phyloP scores from a whole-genome alignment of 2,888 invertebrate species.

The Tridacna gigas region DNA sequence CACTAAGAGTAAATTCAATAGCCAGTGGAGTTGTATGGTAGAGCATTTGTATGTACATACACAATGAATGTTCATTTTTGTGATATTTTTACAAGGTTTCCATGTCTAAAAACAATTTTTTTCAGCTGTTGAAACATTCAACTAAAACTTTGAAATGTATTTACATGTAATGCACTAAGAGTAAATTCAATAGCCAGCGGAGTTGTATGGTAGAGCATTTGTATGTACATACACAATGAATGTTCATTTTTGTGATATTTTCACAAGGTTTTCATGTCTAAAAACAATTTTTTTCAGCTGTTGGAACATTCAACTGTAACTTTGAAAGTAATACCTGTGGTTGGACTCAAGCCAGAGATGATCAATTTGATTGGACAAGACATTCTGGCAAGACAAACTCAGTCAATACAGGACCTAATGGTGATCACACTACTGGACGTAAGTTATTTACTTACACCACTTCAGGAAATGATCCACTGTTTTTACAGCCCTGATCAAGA shows the following conservation, averaged over 20 bases:
- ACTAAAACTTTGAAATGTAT: constrained; percentile 80
- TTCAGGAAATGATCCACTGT: too few species aligned
- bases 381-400: constrained; percentile 69
- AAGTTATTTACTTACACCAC: constrained; percentile 25
- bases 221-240: too few species aligned
- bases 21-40: too few species aligned
- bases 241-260: too few species aligned
- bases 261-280: too few species aligned
- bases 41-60: too few species aligned
- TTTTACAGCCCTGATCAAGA: background rate
- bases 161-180: too few species aligned
- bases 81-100: too few species aligned
- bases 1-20: too few species aligned
- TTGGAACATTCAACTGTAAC: constrained; percentile 72
- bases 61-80: too few species aligned
- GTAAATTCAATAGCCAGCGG: too few species aligned
- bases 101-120: background rate
- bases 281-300: constrained; percentile 42
- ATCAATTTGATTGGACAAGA: constrained; percentile 78
- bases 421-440: constrained; percentile 82
- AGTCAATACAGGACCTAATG: constrained; percentile 78
- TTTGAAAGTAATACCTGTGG: constrained; percentile 77
- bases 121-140: constrained; percentile 64
- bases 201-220: too few species aligned
- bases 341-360: constrained; percentile 76